These are phyloP conservation scores for Lymantria monacha DNA, from an alignment of 2,888 invertebrate genomes.

Conservation along the genomic window DNA sequence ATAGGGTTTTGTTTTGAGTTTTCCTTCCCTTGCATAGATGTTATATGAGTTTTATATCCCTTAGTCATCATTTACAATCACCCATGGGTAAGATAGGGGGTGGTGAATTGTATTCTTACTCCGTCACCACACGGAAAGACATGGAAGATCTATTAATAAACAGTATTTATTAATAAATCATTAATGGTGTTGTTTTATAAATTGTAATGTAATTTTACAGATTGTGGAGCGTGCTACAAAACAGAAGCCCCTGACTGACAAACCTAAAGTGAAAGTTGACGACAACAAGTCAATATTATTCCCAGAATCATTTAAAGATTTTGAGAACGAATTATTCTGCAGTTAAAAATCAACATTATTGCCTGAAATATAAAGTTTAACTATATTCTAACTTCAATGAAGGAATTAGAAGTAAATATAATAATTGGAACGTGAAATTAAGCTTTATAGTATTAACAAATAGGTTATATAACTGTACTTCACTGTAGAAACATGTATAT, in stretches of 20 bases:
- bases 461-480: not conserved
- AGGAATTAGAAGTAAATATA: not conserved
- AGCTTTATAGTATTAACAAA: not conserved
- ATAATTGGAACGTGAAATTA: not conserved
- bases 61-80: too few species aligned
- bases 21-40: too few species aligned
- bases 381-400: not conserved
- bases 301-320: conserved; percentile 84
- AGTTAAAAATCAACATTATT: conserved; percentile 44
- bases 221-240: conserved; percentile 81
- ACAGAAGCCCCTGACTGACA: conserved; percentile 68
- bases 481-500: conserved; percentile 30
- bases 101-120: too few species aligned
- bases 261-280: conserved; percentile 59
- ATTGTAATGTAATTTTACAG: conserved; percentile 49
- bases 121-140: too few species aligned
- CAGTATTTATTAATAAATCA: too few species aligned
- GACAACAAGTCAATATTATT: conserved; percentile 83
- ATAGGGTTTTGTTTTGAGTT: too few species aligned
- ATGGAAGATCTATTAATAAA: too few species aligned
- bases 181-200: too few species aligned
- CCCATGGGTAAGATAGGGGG: too few species aligned
- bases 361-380: not conserved
- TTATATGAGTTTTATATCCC: too few species aligned
- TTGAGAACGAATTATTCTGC: conserved; percentile 85